Conservation (phyloP, 2,888 invertebrate species). For the Congeria kusceri region DNA sequence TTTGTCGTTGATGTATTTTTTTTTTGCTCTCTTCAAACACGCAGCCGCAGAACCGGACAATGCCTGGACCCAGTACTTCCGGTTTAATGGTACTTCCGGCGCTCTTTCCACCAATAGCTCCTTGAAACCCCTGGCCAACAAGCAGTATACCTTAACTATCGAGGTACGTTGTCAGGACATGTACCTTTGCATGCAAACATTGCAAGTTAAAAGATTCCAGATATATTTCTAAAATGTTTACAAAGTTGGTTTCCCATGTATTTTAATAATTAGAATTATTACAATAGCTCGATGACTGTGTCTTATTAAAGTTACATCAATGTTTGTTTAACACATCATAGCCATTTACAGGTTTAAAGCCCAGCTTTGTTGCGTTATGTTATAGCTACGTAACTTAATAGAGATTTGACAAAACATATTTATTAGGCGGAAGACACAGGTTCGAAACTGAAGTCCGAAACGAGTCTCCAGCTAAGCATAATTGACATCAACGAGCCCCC, state of each 20-base stretch:
- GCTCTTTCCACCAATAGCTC: conserved; percentile 3
- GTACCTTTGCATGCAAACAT: not conserved
- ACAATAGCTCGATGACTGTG: no score
- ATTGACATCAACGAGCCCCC: conserved; percentile 61
- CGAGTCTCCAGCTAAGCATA: conserved; percentile 48
- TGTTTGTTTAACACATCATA: no score
- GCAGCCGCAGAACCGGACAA: not conserved
- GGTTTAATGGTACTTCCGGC: conserved; percentile 19
- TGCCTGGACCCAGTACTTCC: conserved; percentile 26
- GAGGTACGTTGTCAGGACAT: conserved; percentile 28
- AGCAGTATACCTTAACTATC: conserved; percentile 16
- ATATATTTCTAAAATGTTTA: no score
- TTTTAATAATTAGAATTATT: no score
- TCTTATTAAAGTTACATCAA: no score
- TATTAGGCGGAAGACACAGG: conserved; percentile 53
- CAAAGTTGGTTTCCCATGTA: no score
- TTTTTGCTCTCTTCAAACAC: not conserved
- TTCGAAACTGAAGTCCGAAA: conserved; percentile 49
- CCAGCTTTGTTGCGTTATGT: no score
- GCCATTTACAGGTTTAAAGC: no score
- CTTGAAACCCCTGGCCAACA: conserved; percentile 16
- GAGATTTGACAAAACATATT: not conserved
- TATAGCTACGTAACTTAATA: no score
- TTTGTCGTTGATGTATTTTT: no score
- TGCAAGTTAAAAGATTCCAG: no score